Percentiles rank a stretch among this genome's conserved stretches.
phyloP scores from a whole-genome alignment of 1,140 invertebrate genomes.

The Limonius californicus region DNA sequence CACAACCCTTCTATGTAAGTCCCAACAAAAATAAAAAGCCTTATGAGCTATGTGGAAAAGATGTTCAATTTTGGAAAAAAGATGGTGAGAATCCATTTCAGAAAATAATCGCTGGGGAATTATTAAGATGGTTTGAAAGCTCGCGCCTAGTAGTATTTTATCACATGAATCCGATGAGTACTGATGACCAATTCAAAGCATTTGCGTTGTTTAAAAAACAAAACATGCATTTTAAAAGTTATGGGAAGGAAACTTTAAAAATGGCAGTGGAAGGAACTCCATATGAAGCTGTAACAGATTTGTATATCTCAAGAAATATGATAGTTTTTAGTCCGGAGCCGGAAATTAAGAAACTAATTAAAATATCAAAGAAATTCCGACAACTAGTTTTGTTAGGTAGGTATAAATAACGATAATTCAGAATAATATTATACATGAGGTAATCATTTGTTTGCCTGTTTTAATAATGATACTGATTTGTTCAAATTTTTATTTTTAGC shows the following conservation, averaged over 20 bases:
- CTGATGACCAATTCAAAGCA: constrained; percentile 58
- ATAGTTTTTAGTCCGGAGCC: constrained; percentile 62
- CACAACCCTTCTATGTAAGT: constrained; percentile 56
- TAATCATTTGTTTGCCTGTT: background rate
- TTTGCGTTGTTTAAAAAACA: constrained; percentile 56
- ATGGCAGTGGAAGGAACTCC: constrained; percentile 58
- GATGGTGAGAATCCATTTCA: constrained; percentile 61
- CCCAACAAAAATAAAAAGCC: constrained; percentile 39
- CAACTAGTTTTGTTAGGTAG: constrained; percentile 62
- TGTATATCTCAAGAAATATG: constrained; percentile 57
- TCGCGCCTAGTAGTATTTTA: constrained; percentile 67
- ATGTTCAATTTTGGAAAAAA: constrained; percentile 23
- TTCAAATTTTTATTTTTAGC: constrained; percentile 49
- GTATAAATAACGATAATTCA: background rate
- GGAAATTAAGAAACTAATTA: constrained; percentile 54
- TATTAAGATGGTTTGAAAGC: constrained; percentile 62
- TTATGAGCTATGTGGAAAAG: constrained; percentile 42
- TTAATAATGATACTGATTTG: constrained; percentile 5
- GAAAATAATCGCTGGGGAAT: constrained; percentile 64
- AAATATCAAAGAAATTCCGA: constrained; percentile 58
- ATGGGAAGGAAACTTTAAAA: constrained; percentile 55
- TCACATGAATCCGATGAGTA: constrained; percentile 63
- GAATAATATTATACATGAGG: constrained; percentile 18
- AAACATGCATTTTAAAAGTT: constrained; percentile 63
- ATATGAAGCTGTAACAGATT: constrained; percentile 56